Base-by-base conservation (phyloP, 2,888 invertebrate species). In the Oligia fasciuncula region DNA sequence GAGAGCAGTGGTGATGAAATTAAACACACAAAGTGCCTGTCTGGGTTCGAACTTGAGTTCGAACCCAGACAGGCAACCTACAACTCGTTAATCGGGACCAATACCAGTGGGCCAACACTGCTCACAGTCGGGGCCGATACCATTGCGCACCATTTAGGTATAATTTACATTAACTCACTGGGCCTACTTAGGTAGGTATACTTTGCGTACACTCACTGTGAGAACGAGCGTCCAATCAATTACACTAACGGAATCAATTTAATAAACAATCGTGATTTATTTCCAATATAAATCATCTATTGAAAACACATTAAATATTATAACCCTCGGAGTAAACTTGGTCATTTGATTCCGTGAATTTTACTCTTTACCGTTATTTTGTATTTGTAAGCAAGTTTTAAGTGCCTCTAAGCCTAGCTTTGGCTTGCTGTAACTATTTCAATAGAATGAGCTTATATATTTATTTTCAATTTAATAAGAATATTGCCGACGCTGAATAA, bases 181-280 rank as follows among this genome's bases (percentile, higher is more conserved):
- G 29, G 65, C 17, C 9, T 19, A 71, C 70, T 65, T 78, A 43
- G 0, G 0, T 78, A 43, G 0, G 0, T 43, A 69, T 76, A 77
- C 14, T 81, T 87, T 74, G 80, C 81, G 77, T 81, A 79, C 76
- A 76, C 46, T 76, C 65, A 60, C 35, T 65, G 40, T 66, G 46
- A 66, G 73, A 79, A 81, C 57, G 76, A 40, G 3, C 46, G 9
- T 57, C 74, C 69, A 69, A 80, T 81, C 66, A 81, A 72, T 76
- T 67, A 75, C 29, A 57, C 0, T 74, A 79, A 77, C 43, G 65
- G 49, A 78, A 60, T 69, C 67, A 57, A 79, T 84, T 84, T 72
- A 79, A 69, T 81, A 77, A 84, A 80, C 71, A 78, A 51, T 77
- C 54, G 4, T 87, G 73, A 77, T 77, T 84, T 14, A 86, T 86